phyloP scores from a whole-genome alignment of 2,888 invertebrate genomes.

The Nymphalis polychloros region DNA sequence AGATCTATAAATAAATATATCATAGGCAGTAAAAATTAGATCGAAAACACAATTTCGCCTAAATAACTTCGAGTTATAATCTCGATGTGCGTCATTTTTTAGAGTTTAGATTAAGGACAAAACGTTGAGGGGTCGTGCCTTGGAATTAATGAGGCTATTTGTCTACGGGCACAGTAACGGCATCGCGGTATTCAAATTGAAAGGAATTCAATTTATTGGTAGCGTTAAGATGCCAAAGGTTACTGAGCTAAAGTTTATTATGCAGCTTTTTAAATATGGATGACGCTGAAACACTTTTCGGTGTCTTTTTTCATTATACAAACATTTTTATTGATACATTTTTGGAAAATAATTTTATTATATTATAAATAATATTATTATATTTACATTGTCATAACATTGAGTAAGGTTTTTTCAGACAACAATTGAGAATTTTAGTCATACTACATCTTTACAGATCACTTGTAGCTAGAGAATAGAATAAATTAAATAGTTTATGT shows the following conservation, averaged over 20 bases:
- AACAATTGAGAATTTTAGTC: no score
- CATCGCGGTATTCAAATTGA: slow-evolving; percentile 58
- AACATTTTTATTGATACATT: no score
- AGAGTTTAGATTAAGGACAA: slow-evolving; percentile 46
- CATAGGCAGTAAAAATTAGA: not conserved
- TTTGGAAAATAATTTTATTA: no score
- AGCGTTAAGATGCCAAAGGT: slow-evolving; percentile 11
- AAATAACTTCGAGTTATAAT: slow-evolving; percentile 12
- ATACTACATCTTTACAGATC: no score
- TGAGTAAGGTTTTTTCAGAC: no score
- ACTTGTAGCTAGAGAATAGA: no score
- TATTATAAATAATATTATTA: no score
- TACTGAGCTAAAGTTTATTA: slow-evolving; percentile 14
- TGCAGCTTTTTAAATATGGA: slow-evolving; percentile 9
- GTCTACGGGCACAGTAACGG: slow-evolving; percentile 52
- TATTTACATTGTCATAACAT: no score
- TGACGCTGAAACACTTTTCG: not conserved
- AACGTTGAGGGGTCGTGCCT: slow-evolving; percentile 54
- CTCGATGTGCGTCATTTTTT: slow-evolving; percentile 36
- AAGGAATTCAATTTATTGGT: slow-evolving; percentile 57
- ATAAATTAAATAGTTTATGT: no score
- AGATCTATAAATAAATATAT: not conserved
- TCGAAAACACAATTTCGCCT: slow-evolving; percentile 1
- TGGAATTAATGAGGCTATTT: slow-evolving; percentile 70
- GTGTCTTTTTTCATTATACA: no score